phyloP scores from a whole-genome alignment of 2,797 vertebrate genomes.

The Otus scops region DNA sequence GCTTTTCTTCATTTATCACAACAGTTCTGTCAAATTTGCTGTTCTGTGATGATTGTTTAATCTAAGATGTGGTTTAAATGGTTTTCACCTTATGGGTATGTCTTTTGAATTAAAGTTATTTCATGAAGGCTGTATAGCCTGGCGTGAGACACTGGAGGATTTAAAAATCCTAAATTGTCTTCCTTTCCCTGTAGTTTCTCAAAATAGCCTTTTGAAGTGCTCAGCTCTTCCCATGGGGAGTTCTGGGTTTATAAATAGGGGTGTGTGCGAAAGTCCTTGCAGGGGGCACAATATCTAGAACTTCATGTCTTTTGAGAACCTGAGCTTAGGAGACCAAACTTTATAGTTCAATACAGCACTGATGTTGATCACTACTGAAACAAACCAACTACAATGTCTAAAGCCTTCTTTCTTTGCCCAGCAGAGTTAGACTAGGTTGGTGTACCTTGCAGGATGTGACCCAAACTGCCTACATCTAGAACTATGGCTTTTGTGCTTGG shows the following conservation, averaged over 20 bases:
- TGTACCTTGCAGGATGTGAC: background rate
- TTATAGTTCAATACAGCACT: background rate
- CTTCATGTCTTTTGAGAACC: background rate
- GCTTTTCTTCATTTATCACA: background rate
- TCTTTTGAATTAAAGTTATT: background rate
- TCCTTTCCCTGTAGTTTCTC: background rate
- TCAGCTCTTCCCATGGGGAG: background rate
- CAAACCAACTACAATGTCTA: background rate
- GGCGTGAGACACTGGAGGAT: rapidly evolving
- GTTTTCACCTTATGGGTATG: background rate
- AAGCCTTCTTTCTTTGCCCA: background rate
- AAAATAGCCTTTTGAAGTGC: background rate
- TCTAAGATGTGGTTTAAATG: background rate
- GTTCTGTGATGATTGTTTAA: background rate
- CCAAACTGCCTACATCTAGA: background rate
- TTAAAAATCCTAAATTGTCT: background rate
- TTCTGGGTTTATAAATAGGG: background rate
- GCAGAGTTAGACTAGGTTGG: background rate
- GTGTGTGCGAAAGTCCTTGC: rapidly evolving
- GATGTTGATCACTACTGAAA: background rate
- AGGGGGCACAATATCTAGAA: background rate
- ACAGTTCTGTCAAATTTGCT: background rate
- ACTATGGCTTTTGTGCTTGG: background rate
- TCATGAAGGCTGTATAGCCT: background rate
- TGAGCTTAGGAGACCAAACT: background rate